Percentiles rank a stretch among this genome's conserved stretches.
Conservation (phyloP, 2,797 vertebrate genomes). For the Crocodylus rhombifer region DNA sequence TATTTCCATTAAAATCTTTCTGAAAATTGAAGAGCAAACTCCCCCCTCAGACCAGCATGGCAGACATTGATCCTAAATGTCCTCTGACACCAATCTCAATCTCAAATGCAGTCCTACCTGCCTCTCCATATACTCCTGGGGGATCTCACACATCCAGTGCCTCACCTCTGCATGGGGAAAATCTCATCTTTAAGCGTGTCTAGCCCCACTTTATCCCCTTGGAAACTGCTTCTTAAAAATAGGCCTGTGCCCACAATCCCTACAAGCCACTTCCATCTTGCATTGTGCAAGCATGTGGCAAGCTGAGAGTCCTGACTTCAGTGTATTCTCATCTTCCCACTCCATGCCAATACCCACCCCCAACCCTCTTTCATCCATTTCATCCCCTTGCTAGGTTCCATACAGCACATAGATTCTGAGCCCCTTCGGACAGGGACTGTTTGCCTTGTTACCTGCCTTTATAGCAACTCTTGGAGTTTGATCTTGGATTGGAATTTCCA, state of each 20-base stretch:
- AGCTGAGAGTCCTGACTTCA: not conserved
- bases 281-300: not conserved
- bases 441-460: not conserved
- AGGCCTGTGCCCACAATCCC: not conserved
- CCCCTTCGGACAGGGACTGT: not conserved
- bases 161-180: not conserved
- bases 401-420: not conserved
- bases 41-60: not conserved
- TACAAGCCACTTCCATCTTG: accelerated
- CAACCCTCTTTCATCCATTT: not conserved
- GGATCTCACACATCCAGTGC: not conserved
- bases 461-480: not conserved
- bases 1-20: not conserved
- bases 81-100: not conserved
- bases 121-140: not conserved
- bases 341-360: not conserved
- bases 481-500: not conserved
- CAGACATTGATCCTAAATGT: not conserved
- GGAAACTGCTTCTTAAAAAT: not conserved
- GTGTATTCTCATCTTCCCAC: slow-evolving; percentile 3
- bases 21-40: not conserved
- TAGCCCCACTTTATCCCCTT: not conserved
- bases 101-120: not conserved
- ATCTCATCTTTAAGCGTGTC: not conserved
- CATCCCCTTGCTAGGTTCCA: not conserved